Conservation (phyloP, 2,797 vertebrate genomes). For the Vireo griseus region DNA sequence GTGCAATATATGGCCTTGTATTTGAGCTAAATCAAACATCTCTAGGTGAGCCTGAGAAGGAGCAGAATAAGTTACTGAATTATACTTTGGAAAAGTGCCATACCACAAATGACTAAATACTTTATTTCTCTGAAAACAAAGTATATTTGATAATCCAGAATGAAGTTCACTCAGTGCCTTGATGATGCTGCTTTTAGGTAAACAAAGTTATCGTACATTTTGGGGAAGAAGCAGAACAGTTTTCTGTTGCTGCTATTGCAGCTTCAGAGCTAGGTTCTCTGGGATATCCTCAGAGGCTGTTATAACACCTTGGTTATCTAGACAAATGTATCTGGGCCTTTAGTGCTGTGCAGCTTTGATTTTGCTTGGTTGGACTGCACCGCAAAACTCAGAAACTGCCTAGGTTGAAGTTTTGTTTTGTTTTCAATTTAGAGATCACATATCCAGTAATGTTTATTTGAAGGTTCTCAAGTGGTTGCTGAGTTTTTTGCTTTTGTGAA, state of each 20-base stretch:
- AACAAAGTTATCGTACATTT: neutral
- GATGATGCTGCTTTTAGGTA: neutral
- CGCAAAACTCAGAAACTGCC: neutral
- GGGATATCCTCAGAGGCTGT: neutral
- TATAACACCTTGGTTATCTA: neutral
- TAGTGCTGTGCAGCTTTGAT: neutral
- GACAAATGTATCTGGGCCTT: neutral
- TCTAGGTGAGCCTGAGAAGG: slow-evolving; percentile 18
- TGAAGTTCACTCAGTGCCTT: neutral
- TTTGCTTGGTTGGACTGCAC: neutral
- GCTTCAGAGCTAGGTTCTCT: neutral
- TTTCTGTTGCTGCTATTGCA: neutral
- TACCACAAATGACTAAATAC: neutral
- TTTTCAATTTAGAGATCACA: neutral
- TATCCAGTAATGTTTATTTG: neutral
- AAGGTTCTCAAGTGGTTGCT: neutral
- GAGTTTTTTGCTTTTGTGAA: neutral
- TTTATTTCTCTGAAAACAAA: slow-evolving; percentile 8
- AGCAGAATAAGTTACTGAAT: neutral
- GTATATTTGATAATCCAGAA: neutral
- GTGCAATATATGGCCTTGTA: neutral
- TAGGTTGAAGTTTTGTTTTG: neutral
- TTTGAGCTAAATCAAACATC: neutral
- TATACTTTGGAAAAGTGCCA: neutral
- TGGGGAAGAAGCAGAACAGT: neutral